Conservation (phyloP, 2,113 vertebrate species). For the Electrona antarctica region DNA sequence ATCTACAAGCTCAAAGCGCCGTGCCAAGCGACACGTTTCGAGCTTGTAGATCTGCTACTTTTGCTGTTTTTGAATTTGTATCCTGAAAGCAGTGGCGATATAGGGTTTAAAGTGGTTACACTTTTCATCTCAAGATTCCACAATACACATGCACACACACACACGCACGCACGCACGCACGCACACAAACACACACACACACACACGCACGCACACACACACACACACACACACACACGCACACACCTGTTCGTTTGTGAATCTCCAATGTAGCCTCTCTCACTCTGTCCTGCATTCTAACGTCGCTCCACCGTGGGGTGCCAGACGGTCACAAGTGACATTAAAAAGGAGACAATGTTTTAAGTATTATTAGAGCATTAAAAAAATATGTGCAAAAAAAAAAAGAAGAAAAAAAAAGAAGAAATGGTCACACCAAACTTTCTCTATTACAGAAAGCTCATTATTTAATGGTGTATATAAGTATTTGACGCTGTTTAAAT, state of each 20-base stretch:
- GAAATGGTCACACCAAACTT: constrained; percentile 57
- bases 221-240: constrained; percentile 2
- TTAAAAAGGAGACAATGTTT: constrained; percentile 66
- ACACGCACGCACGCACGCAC: too few relatives aligned
- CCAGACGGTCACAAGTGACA: constrained; percentile 36
- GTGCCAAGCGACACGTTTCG: too few relatives aligned
- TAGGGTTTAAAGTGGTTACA: too few relatives aligned
- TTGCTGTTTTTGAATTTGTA: not conserved
- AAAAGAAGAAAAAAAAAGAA: not conserved
- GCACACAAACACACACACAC: too few relatives aligned
- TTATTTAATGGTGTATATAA: constrained; percentile 86
- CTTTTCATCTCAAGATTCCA: constrained; percentile 28
- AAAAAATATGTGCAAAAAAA: constrained; percentile 68
- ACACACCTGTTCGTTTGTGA: constrained; percentile 49
- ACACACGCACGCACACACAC: too few relatives aligned
- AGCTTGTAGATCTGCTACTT: too few relatives aligned
- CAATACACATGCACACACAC: constrained; percentile 13
- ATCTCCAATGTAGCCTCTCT: constrained; percentile 68
- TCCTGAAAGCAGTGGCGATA: not conserved
- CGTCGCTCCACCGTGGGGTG: constrained; percentile 30
- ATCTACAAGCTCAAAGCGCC: too few relatives aligned
- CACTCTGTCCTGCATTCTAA: constrained; percentile 60
- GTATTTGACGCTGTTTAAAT: constrained; percentile 87
- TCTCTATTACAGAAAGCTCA: constrained; percentile 75
- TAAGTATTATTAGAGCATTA: constrained; percentile 68